Evolutionary conservation across 2,888 invertebrate species (phyloP), one percentile per base, ranked within the genome.

Genomic region (Dermolepida albohirtum): DNA sequence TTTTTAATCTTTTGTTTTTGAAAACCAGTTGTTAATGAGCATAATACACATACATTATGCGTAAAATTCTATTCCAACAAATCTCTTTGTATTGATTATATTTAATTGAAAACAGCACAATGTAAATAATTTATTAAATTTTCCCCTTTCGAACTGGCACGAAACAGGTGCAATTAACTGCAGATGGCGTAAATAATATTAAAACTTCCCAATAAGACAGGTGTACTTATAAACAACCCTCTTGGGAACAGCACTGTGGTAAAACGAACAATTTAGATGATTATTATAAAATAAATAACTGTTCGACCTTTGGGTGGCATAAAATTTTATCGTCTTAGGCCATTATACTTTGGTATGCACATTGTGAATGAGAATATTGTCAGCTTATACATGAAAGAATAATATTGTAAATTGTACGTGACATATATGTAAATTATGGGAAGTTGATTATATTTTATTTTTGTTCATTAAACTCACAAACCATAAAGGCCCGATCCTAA

Each of bases 401-500:
- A 54, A 11, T 44, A 29, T 44, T 14, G 12, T 29, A 29, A 59
- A 44, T 43, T 59, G 27, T 16, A 54, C 8, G 40, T 39, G 44
- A 12, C 17, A 27, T 12, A 44, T 27, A 29, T 27, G 34, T 59
- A 44, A 59, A 17, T 47, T 59, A 59, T 44, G 59, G n/a, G 29
- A 59, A 22, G 17, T 22, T 43, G 41, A 44, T 44, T 54, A 39
- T 54, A 17, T 39, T 50, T 54, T 59, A 8, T 39, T 50, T 54
- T 59, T 59, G 44, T 59, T 59, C 59, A 44, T 27, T n/a, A 12
- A 59, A 17, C 29, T 59, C 44, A 29, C 44, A 16, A 12, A 44
- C 59, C 59, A 59, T 59, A 59, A 59, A 59, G 7, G 29, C 59
- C 29, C 59, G 59, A 59, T 59, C 44, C 47, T 27, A 59, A 59